These are phyloP conservation scores for Apis cerana DNA, from an alignment of 1,140 invertebrate species.

Conservation along the genomic window DNA sequence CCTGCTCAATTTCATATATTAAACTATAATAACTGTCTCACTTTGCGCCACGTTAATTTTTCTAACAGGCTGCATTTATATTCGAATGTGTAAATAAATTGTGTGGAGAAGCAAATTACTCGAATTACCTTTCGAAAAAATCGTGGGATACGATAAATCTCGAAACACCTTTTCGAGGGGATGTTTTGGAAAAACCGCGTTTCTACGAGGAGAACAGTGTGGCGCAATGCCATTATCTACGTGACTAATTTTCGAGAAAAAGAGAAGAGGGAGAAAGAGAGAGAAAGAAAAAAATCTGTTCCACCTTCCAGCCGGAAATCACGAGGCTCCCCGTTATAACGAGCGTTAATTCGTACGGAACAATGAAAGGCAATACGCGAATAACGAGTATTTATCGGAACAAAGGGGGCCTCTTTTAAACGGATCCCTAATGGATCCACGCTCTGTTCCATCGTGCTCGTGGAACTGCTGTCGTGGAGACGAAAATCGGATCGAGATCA, in stretches of 20 bases:
- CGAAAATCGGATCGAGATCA: neutral
- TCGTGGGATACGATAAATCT: too few relatives aligned
- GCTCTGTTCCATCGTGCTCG: neutral
- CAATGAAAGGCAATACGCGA: slow-evolving; percentile 20
- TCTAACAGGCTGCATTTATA: too few relatives aligned
- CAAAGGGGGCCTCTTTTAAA: slow-evolving; percentile 29
- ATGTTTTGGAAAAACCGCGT: too few relatives aligned
- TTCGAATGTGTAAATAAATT: too few relatives aligned
- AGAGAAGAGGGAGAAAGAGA: neutral
- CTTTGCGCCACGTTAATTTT: too few relatives aligned
- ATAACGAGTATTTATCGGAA: slow-evolving; percentile 34
- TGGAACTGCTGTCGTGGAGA: neutral
- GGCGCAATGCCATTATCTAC: neutral
- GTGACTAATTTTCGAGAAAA: neutral
- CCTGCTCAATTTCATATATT: too few relatives aligned
- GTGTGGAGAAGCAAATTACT: too few relatives aligned
- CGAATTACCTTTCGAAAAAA: too few relatives aligned
- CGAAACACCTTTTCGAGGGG: too few relatives aligned
- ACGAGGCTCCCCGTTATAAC: neutral
- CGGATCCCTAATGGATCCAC: slow-evolving; percentile 24
- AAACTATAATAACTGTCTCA: too few relatives aligned
- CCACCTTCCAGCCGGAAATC: neutral
- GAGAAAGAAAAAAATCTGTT: too few relatives aligned
- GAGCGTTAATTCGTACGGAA: slow-evolving; percentile 31
- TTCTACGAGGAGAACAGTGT: too few relatives aligned